phyloP scores from a whole-genome alignment of 2,113 vertebrate genomes.

The Larimichthys crocea region DNA sequence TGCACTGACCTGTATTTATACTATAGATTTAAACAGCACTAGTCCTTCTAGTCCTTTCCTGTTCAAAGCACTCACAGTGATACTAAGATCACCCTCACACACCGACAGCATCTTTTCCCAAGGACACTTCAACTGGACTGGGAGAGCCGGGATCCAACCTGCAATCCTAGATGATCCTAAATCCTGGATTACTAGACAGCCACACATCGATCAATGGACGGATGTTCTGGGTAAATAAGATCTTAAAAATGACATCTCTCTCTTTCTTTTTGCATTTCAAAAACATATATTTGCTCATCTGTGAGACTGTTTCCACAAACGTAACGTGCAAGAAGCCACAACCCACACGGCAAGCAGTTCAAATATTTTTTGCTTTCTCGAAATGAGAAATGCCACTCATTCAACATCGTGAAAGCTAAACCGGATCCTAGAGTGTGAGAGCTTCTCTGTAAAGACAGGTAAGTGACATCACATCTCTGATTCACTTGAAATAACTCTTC shows the following conservation, averaged over 20 bases:
- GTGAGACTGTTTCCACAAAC: not conserved
- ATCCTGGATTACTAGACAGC: no score
- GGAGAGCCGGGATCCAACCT: no score
- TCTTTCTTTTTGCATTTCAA: not conserved
- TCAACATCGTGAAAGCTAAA: not conserved
- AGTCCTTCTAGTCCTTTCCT: no score
- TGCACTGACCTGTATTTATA: not conserved
- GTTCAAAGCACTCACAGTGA: no score
- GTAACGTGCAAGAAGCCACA: not conserved
- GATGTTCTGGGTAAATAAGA: not conserved
- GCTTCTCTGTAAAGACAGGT: not conserved
- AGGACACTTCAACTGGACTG: no score
- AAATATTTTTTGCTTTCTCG: not conserved
- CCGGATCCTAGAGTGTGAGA: no score
- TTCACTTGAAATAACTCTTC: constrained; percentile 18
- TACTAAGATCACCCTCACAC: no score
- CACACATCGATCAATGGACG: no score
- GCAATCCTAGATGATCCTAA: no score
- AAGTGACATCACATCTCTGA: not conserved
- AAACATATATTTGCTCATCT: not conserved
- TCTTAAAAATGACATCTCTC: not conserved
- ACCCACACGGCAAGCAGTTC: not conserved
- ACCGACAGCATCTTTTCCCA: no score
- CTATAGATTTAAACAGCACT: no score
- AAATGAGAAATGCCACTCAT: not conserved